phyloP scores from a whole-genome alignment of 2,113 vertebrate species.

The Colius striatus region DNA sequence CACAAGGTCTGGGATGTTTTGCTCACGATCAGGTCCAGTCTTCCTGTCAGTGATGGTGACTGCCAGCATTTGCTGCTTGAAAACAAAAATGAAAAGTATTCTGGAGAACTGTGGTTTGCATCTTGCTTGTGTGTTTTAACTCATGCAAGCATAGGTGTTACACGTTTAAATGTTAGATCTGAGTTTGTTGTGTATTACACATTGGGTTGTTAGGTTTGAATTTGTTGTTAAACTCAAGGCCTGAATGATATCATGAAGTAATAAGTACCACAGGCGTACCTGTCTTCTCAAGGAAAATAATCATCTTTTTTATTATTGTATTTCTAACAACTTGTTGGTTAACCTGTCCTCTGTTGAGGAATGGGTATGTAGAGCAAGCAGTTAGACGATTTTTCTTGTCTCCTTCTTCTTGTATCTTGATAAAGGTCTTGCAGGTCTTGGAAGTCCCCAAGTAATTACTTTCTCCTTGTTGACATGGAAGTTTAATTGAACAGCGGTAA shows the following conservation, averaged over 20 bases:
- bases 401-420: background rate
- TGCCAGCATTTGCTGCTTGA: background rate
- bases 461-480: background rate
- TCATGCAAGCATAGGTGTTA: background rate
- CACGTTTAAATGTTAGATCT: fast-evolving
- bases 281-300: background rate
- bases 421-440: background rate
- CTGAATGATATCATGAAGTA: background rate
- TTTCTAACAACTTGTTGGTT: background rate
- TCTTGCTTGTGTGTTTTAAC: fast-evolving
- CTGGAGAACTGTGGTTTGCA: background rate
- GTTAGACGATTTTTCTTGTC: background rate
- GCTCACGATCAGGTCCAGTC: fast-evolving
- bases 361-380: background rate
- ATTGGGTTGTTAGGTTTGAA: background rate
- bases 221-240: background rate
- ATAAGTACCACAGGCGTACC: fast-evolving
- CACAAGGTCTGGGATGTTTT: background rate
- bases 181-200: background rate
- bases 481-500: background rate
- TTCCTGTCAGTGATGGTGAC: background rate
- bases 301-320: background rate
- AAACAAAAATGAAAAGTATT: background rate
- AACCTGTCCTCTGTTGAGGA: background rate
- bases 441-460: background rate